Evolutionary conservation across 2,888 invertebrate genomes (phyloP), one percentile per base, ranked within the genome.

Genomic region (Mylabris sibirica): DNA sequence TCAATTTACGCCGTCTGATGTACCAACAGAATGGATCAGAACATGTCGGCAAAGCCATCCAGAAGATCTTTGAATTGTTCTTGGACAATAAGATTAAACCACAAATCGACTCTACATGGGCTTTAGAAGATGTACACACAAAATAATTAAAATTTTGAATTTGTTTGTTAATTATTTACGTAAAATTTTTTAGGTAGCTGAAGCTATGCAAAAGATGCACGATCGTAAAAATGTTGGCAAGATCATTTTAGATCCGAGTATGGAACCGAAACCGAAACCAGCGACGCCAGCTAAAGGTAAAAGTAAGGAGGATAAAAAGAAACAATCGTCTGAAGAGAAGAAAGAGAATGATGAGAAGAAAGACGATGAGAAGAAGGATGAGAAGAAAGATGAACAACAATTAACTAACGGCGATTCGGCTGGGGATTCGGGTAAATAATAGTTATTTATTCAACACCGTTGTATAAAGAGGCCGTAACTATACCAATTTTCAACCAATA

Each of bases 181-280:
- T 9, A 17, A 49, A 64, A 20, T 60, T 63, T n/a, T 78, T 34
- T 79, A 93, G 93, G 92, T 95, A 17, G 90, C 91, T 30, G 95
- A 96, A 80, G 96, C 94, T 6, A 95, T 96, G 95, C 94, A 94
- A 85, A 95, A 94, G 85, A 93, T 96, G 91, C 95, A 95, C 85
- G 95, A 95, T 81, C 91, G 95, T 80, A 95, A 94, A 86, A 96
- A 96, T 85, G 90, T 96, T 79, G 96, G 96, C 66, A 96, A 96
- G 85, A 89, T 96, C 60, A 89, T 96, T 59, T 86, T 96, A 73
- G 94, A 95, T 82, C 94, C 95, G 26, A 90, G 91, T 57, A 83
- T 92, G 83, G 92, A 92, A 83, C 93, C 93, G 1, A 93, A 93
- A 79, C 93, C 93, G 34, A 93, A 93, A 83, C 92, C 93, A 44